phyloP scores from a whole-genome alignment of 1,140 invertebrate genomes.

The Helicoverpa zea region DNA sequence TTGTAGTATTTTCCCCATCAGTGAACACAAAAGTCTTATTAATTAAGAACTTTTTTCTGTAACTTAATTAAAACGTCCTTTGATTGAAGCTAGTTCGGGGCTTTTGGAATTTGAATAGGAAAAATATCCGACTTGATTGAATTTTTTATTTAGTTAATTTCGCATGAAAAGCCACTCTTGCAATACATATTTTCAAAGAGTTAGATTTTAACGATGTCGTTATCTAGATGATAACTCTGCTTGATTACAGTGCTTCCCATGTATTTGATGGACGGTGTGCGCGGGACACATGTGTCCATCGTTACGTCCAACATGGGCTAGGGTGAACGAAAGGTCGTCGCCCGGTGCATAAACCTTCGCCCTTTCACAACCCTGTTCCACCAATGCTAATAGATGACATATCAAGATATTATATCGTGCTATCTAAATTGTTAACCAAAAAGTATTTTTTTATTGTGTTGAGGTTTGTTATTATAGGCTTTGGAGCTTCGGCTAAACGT shows the following conservation, averaged over 20 bases:
- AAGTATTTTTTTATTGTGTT: slow-evolving; percentile 4
- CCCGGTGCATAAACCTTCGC: neutral
- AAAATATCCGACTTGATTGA: slow-evolving; percentile 12
- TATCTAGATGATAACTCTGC: slow-evolving; percentile 9
- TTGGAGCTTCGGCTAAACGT: slow-evolving; percentile 10
- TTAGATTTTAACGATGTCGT: slow-evolving; percentile 27
- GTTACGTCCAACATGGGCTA: slow-evolving; percentile 22
- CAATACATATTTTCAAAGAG: slow-evolving; percentile 1
- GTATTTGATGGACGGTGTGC: slow-evolving; percentile 30
- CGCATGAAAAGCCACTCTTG: neutral
- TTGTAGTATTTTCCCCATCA: slow-evolving; percentile 2
- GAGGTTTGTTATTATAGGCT: slow-evolving; percentile 1
- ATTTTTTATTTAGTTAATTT: neutral
- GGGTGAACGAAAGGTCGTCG: slow-evolving; percentile 8
- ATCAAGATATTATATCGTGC: slow-evolving; percentile 5
- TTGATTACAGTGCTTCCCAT: neutral
- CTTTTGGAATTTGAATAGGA: neutral
- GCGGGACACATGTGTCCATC: neutral
- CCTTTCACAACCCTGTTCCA: neutral
- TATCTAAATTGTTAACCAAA: slow-evolving; percentile 11
- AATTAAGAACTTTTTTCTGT: slow-evolving; percentile 11
- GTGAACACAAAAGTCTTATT: neutral
- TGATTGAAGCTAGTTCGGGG: neutral
- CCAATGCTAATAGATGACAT: neutral
- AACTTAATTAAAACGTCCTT: slow-evolving; percentile 25